Evolutionary conservation across 2,113 vertebrate genomes (phyloP).

Genomic region (Neolamprologus cancellatus): DNA sequence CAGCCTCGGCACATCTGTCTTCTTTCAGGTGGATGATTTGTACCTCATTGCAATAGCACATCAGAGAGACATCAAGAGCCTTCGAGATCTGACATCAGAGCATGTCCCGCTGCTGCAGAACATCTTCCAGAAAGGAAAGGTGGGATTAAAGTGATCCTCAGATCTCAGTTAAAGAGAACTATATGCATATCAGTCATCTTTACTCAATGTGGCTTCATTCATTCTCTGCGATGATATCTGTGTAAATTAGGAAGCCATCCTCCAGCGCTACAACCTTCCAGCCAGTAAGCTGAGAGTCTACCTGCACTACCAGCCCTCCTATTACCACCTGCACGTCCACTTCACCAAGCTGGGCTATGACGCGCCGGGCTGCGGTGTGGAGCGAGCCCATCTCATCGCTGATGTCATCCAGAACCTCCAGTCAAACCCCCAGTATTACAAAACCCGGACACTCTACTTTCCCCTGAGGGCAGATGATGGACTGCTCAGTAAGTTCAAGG

Average conservation of each 20-base stretch:
- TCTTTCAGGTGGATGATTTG: conserved; percentile 81
- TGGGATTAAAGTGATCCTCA: conserved; percentile 37
- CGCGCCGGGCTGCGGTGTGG: conserved; percentile 77
- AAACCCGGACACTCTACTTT: conserved; percentile 75
- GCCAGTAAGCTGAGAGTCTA: conserved; percentile 77
- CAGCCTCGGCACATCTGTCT: neutral
- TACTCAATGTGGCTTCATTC: neutral
- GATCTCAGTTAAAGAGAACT: neutral
- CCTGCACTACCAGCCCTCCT: conserved; percentile 95
- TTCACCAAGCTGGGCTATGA: conserved; percentile 86
- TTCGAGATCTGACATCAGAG: conserved; percentile 81
- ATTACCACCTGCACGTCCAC: conserved; percentile 92
- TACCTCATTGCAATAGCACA: conserved; percentile 87
- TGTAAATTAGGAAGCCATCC: conserved; percentile 74
- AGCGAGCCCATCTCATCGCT: conserved; percentile 84
- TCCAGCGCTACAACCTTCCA: conserved; percentile 64
- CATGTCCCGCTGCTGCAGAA: conserved; percentile 84
- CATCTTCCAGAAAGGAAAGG: conserved; percentile 80
- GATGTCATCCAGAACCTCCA: conserved; percentile 87
- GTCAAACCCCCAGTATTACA: conserved; percentile 70
- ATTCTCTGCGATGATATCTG: neutral
- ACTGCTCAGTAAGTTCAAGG: conserved; percentile 75
- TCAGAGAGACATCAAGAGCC: conserved; percentile 74
- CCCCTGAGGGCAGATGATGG: conserved; percentile 75
- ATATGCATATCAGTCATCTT: neutral